Evolutionary conservation across 2,797 vertebrate genomes (phyloP).

Genomic region (Thunnus albacares): DNA sequence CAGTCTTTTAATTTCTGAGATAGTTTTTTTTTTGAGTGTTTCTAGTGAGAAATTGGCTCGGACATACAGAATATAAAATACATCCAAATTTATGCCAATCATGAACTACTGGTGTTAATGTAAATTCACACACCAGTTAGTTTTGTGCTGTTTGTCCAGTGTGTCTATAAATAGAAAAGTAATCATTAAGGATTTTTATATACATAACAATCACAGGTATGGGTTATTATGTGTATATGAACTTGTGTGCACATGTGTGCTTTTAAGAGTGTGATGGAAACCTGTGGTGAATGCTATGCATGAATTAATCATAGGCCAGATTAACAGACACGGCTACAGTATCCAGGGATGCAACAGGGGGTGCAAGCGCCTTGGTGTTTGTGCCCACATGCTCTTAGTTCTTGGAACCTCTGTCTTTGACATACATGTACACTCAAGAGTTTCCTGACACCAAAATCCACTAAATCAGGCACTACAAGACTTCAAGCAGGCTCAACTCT

Average conservation of each 20-base stretch:
- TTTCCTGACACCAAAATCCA: slow-evolving; percentile 7
- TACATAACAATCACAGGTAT: too few relatives aligned
- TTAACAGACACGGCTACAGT: background rate
- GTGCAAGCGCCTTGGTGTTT: background rate
- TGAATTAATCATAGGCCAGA: slow-evolving; percentile 19
- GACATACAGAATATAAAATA: background rate
- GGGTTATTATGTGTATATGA: background rate
- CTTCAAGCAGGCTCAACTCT: background rate
- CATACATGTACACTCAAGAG: background rate
- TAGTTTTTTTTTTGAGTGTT: too few relatives aligned
- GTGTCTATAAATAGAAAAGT: background rate
- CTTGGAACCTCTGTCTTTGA: background rate
- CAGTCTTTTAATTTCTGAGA: too few relatives aligned
- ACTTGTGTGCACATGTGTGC: background rate
- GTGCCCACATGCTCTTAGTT: background rate
- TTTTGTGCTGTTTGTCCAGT: background rate
- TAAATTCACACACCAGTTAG: background rate
- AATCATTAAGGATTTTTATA: background rate
- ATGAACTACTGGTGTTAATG: background rate
- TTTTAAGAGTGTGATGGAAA: background rate
- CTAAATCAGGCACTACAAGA: background rate
- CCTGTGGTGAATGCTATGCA: background rate
- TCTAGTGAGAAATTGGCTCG: background rate
- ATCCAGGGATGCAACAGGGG: background rate
- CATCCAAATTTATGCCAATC: background rate